Conservation (phyloP, 2,888 invertebrate genomes). For the Ennomos erosarius region DNA sequence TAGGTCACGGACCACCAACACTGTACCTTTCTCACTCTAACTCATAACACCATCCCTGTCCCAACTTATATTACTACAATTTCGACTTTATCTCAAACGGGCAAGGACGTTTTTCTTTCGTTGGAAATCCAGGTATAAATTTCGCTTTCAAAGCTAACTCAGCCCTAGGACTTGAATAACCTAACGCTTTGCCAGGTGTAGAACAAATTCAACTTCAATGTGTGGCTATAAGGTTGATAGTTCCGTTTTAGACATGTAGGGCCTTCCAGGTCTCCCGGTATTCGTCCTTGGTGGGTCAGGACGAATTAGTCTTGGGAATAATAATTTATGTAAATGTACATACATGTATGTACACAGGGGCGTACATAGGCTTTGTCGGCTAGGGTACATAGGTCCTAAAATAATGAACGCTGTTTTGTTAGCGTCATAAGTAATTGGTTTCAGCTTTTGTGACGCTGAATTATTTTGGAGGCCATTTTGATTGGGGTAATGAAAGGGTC, state of each 20-base stretch:
- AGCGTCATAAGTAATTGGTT: constrained; percentile 36
- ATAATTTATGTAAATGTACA: constrained; percentile 82
- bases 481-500: constrained; percentile 29
- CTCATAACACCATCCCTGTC: constrained; percentile 53
- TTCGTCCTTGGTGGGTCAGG: constrained; percentile 80
- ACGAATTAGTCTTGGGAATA: constrained; percentile 82
- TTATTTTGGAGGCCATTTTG: constrained; percentile 27
- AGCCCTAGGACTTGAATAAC: constrained; percentile 46
- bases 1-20: constrained; percentile 82
- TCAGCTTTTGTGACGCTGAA: constrained; percentile 33
- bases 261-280: constrained; percentile 71
- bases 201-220: constrained; percentile 25
- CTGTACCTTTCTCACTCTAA: constrained; percentile 61
- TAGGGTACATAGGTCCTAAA: constrained; percentile 46
- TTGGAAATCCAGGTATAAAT: constrained; percentile 69
- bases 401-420: constrained; percentile 47
- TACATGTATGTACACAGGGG: constrained; percentile 56
- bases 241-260: constrained; percentile 45
- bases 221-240: constrained; percentile 33
- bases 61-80: constrained; percentile 47
- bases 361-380: constrained; percentile 48
- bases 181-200: constrained; percentile 43
- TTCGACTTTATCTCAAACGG: constrained; percentile 45
- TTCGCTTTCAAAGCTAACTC: constrained; percentile 78
- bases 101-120: constrained; percentile 37